A percentile compares a stretch with the other conserved stretches of the same genome.
phyloP scores from a whole-genome alignment of 2,797 vertebrate species.

The Falco columbarius region DNA sequence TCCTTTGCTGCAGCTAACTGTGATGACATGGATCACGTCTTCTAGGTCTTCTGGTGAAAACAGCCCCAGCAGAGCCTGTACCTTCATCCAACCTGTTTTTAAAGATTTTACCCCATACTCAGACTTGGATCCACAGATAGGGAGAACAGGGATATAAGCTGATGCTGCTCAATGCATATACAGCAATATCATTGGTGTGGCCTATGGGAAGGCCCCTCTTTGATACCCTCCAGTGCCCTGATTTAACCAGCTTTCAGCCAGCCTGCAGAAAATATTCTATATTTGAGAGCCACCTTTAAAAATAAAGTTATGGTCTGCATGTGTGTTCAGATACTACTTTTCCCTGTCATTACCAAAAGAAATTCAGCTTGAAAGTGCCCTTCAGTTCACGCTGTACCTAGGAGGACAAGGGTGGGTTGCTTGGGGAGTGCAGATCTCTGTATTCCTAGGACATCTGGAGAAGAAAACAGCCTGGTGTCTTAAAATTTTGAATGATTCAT shows the following conservation, averaged over 20 bases:
- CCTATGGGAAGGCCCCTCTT: not conserved
- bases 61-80: not conserved
- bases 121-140: not conserved
- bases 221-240: not conserved
- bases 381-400: not conserved
- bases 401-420: not conserved
- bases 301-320: not conserved
- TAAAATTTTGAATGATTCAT: conserved; percentile 31
- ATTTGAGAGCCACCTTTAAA: not conserved
- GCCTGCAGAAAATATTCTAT: not conserved
- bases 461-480: not conserved
- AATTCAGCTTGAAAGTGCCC: conserved; percentile 4
- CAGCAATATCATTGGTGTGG: not conserved
- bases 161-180: not conserved
- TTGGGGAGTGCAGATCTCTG: not conserved
- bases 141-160: not conserved
- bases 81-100: not conserved
- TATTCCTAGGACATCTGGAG: not conserved
- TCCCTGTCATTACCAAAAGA: not conserved
- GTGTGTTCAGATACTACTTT: not conserved
- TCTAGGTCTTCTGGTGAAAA: not conserved
- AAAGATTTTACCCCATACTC: not conserved
- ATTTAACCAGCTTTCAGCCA: not conserved
- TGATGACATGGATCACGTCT: not conserved
- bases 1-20: not conserved